Conservation (phyloP, 1,140 invertebrate genomes). For the Helicoverpa zea region DNA sequence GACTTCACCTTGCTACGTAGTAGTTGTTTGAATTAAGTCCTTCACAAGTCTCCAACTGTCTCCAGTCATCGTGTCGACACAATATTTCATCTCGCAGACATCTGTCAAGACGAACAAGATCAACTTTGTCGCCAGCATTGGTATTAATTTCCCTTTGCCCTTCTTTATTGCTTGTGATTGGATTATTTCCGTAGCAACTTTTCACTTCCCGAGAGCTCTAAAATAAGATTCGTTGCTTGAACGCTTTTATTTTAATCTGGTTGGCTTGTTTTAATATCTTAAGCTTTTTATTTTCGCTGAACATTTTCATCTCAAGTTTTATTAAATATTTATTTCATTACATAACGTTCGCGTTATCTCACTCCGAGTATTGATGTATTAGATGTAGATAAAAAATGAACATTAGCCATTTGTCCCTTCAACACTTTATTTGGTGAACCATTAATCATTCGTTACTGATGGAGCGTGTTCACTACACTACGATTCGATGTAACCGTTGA, state of each 20-base stretch:
- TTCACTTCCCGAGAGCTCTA: slow-evolving; percentile 65
- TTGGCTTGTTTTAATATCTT: slow-evolving; percentile 48
- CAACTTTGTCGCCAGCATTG: slow-evolving; percentile 70
- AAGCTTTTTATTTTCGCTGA: slow-evolving; percentile 42
- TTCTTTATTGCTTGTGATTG: slow-evolving; percentile 72
- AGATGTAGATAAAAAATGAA: slow-evolving; percentile 64
- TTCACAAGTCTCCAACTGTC: slow-evolving; percentile 45
- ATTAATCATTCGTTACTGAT: slow-evolving; percentile 72
- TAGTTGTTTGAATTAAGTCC: slow-evolving; percentile 50
- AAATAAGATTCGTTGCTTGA: slow-evolving; percentile 66
- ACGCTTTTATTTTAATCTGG: slow-evolving; percentile 59
- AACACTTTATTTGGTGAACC: slow-evolving; percentile 63
- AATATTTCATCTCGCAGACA: slow-evolving; percentile 76
- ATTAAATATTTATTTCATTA: slow-evolving; percentile 32
- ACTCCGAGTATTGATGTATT: slow-evolving; percentile 65
- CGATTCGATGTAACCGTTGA: slow-evolving; percentile 56
- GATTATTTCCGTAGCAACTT: slow-evolving; percentile 76
- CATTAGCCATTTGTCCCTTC: slow-evolving; percentile 71
- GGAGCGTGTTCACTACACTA: slow-evolving; percentile 58
- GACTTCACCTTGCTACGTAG: slow-evolving; percentile 21
- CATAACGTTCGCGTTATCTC: slow-evolving; percentile 49
- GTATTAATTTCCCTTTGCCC: slow-evolving; percentile 75
- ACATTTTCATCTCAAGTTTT: slow-evolving; percentile 31
- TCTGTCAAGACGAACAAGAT: slow-evolving; percentile 74
- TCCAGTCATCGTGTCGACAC: slow-evolving; percentile 58